Evolutionary conservation across 2,113 vertebrate species (phyloP), one percentile per base, ranked within the genome.

Genomic region (Chamaea fasciata): DNA sequence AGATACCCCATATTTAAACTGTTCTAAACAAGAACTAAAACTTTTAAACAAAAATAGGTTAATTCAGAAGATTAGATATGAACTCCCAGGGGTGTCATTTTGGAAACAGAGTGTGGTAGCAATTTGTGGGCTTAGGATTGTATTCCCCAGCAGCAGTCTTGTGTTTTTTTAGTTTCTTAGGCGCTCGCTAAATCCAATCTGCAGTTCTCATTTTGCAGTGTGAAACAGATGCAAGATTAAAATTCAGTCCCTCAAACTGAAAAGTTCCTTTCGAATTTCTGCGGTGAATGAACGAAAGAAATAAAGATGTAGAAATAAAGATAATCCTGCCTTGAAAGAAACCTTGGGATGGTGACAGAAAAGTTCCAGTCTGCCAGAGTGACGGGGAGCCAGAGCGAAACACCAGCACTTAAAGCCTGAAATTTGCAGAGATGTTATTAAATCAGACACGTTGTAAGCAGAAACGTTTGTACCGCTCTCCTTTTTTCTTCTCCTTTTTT

Each of bases 381-480:
- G 78, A 68, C 11, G 31, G 74, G 70, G 55, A 81, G 94, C 84
- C 78, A 95, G 96, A 97, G 95, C 96, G 96, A 95, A 97, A 94
- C 73, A 65, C 57, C 88, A 84, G 89, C 81, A 63, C 11, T 47
- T 75, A 91, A 92, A 96, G 89, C 89, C 92, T 95, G 94, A 52
- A 63, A 92, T 85, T 76, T 96, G 87, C 68, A 95, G 90, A 69
- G 94, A 89, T 60, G 70, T 96, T 98, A 94, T 97, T 97, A 95
- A 96, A 97, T 76, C 88, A 83, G 94, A 94, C 95, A 82, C 52
- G 53, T 84, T 84, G 87, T 85, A 90, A 95, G 96, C 90, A 95
- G 57, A 87, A 91, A 95, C 31, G 3, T 94, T 87, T 76, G 80
- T 65, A 59, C 71, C 69, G 52, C 56, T 14, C 93, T 87, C 35